These are phyloP conservation scores for Drosophila willistoni DNA, from an alignment of 1,140 invertebrate species.

Conservation along the genomic window DNA sequence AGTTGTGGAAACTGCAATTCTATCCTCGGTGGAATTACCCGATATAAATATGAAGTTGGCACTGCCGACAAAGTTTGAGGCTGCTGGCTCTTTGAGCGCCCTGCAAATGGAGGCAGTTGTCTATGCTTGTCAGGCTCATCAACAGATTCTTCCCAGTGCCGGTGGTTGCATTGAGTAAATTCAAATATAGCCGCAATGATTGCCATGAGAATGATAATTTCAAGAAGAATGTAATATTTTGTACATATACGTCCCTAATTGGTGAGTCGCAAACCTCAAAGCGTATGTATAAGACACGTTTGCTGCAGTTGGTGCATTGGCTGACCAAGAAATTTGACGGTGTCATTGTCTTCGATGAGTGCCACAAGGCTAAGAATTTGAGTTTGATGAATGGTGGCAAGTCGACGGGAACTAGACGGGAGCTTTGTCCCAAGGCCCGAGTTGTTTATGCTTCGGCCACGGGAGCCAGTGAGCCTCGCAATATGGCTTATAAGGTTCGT, in stretches of 20 bases:
- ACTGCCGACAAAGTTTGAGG: conserved; percentile 93
- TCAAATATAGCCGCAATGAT: conserved; percentile 98
- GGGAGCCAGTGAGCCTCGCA: conserved; percentile 97
- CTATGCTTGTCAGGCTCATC: conserved; percentile 98
- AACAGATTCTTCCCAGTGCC: conserved; percentile 93
- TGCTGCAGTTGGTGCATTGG: conserved; percentile 98
- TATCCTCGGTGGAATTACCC: conserved; percentile 97
- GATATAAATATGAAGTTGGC: conserved; percentile 95
- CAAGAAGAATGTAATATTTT: conserved; percentile 98
- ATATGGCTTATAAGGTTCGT: conserved; percentile 99
- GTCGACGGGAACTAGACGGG: conserved; percentile 94
- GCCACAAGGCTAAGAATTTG: conserved; percentile 99
- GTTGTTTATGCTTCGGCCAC: conserved; percentile 99
- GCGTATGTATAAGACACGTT: conserved; percentile 95
- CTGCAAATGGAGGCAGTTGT: conserved; percentile 98
- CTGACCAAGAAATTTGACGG: conserved; percentile 98
- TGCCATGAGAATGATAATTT: conserved; percentile 95
- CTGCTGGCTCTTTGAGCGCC: conserved; percentile 93
- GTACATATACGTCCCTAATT: conserved; percentile 99
- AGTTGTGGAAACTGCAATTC: conserved; percentile 98
- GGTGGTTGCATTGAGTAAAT: conserved; percentile 95
- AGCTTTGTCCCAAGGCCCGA: conserved; percentile 94
- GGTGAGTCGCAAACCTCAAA: conserved; percentile 95
- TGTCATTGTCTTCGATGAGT: conserved; percentile 98
- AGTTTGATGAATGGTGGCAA: conserved; percentile 97